Conservation (phyloP, 2,113 vertebrate genomes). For the Pyrgilauda ruficollis region DNA sequence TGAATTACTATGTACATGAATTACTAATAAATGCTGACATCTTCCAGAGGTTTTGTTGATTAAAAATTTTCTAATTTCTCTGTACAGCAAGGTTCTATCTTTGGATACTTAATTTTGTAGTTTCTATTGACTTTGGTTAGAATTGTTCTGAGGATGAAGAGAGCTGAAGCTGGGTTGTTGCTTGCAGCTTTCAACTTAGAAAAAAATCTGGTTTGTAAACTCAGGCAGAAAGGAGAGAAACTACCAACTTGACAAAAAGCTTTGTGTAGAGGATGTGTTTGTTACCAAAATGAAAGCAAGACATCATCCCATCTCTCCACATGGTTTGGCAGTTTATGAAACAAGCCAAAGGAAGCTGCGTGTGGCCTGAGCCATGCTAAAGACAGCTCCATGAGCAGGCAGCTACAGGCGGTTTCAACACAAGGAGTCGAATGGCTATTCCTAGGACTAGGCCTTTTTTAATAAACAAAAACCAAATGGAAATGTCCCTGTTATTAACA, state of each 20-base stretch:
- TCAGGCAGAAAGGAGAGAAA: neutral
- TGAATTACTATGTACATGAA: neutral
- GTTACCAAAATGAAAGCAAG: slow-evolving; percentile 38
- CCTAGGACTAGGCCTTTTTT: slow-evolving; percentile 28
- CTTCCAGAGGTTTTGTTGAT: neutral
- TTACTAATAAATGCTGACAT: neutral
- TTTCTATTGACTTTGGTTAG: neutral
- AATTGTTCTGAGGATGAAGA: neutral
- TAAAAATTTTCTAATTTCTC: neutral
- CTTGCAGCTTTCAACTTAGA: neutral
- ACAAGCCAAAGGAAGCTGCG: slow-evolving; percentile 5
- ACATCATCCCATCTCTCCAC: neutral
- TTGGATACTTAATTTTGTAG: neutral
- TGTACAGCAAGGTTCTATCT: neutral
- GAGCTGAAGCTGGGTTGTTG: neutral
- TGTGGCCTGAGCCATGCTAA: slow-evolving; percentile 27
- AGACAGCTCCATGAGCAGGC: neutral
- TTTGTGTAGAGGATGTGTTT: neutral
- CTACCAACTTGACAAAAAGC: slow-evolving; percentile 8
- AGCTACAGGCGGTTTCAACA: neutral
- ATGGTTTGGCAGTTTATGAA: slow-evolving; percentile 41
- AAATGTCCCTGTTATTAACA: slow-evolving; percentile 24
- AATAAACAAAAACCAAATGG: slow-evolving; percentile 52
- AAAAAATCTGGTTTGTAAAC: neutral
- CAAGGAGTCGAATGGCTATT: slow-evolving; percentile 42